Evolutionary conservation across 2,888 invertebrate genomes (phyloP).

Genomic region (Sepioteuthis lessoniana): DNA sequence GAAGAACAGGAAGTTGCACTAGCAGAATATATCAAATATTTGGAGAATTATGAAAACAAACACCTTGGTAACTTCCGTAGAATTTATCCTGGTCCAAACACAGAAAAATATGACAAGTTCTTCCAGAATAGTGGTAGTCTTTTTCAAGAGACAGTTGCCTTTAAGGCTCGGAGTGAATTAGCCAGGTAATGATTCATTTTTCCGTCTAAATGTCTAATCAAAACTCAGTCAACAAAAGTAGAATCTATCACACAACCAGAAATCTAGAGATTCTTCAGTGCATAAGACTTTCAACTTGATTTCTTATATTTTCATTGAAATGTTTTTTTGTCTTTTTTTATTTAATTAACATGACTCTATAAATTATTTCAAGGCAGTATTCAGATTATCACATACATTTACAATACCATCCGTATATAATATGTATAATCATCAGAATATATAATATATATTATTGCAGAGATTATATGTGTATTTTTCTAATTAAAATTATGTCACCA

Average conservation of each 20-base stretch:
- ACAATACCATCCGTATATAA: too few relatives aligned
- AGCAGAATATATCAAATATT: slow-evolving; percentile 70
- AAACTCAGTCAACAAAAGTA: background rate
- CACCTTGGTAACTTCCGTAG: slow-evolving; percentile 75
- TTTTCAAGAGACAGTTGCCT: slow-evolving; percentile 76
- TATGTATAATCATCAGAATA: too few relatives aligned
- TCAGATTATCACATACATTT: too few relatives aligned
- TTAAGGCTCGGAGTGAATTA: slow-evolving; percentile 73
- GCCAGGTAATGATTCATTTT: slow-evolving; percentile 70
- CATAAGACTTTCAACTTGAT: too few relatives aligned
- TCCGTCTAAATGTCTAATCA: background rate
- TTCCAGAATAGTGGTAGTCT: slow-evolving; percentile 75
- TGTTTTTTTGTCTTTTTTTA: too few relatives aligned
- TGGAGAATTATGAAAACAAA: slow-evolving; percentile 72
- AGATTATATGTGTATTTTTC: too few relatives aligned
- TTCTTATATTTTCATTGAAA: too few relatives aligned
- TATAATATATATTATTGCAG: too few relatives aligned
- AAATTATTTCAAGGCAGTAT: too few relatives aligned
- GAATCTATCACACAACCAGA: background rate
- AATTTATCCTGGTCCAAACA: slow-evolving; percentile 71
- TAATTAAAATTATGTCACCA: too few relatives aligned
- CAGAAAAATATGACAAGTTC: slow-evolving; percentile 74
- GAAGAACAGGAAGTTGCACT: slow-evolving; percentile 74
- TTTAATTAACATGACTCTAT: too few relatives aligned
- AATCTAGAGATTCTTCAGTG: background rate